Evolutionary conservation across 1,140 invertebrate genomes (phyloP), one percentile per base, ranked within the genome.

Genomic region (Lasioglossum albipes): DNA sequence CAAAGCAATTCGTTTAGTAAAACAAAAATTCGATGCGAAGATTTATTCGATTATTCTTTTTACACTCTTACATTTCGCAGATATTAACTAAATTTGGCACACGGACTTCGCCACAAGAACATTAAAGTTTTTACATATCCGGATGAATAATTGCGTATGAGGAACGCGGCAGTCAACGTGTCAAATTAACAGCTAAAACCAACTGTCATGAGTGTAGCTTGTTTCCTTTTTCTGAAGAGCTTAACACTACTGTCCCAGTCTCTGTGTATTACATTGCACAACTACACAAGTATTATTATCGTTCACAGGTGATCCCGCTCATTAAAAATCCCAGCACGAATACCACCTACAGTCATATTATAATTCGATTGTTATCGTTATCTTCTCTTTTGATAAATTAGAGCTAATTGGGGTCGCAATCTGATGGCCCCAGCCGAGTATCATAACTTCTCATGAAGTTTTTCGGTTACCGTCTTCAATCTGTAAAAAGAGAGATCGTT

Each of bases 361-460:
- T 66, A 75, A 82, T 76, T 72, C 62, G 54, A n/a, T 7, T 62
- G 81, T 65, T 41, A 41, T 20, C n/a, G n/a, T 64, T 59, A 45
- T 74, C 75, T 82, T 83, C 84, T 70, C 79, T 82, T 83, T 86
- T 84, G 83, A 66, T 65, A 87, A 88, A 87, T 90, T 81, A 83
- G 80, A 84, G 85, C 87, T 90, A 90, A 76, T 42, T n/a, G 81
- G 87, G 72, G 42, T 83, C 82, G 88, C 81, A 87, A 84, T 84
- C 79, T 66, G 75, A 79, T 83, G 85, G 86, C 82, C 83, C 74
- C 80, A 75, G 81, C 84, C 81, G 20, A 79, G 71, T 82, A 91
- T 93, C 92, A 93, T 89, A 91, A 86, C 54, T 81, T 79, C 36
- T 81, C 73, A 36, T 93, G 93, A 75, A 93, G 89, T 72, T 92